Conservation (phyloP, 2,888 invertebrate genomes). For the Ectemnius cavifrons region DNA sequence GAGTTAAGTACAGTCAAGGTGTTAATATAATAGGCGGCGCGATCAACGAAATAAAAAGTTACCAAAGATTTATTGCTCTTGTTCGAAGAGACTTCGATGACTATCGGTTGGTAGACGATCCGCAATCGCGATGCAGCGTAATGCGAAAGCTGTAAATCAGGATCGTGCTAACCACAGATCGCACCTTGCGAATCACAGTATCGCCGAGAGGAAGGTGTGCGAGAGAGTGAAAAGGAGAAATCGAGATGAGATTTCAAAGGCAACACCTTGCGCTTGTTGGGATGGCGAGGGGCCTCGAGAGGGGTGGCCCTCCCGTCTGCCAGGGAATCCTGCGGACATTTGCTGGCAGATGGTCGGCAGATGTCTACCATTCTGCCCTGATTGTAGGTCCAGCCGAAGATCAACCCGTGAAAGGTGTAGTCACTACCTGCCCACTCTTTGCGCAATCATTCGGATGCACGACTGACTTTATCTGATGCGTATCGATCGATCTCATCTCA, state of each 20-base stretch:
- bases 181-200: conserved; percentile 32
- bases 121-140: background rate
- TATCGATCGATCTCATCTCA: conserved; percentile 18
- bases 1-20: too few species aligned
- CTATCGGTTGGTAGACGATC: too few species aligned
- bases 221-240: conserved; percentile 23
- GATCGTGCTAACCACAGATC: conserved; percentile 2
- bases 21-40: too few species aligned
- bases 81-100: too few species aligned
- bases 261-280: conserved; percentile 32
- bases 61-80: too few species aligned
- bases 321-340: conserved; percentile 53
- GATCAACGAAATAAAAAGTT: too few species aligned
- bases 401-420: conserved; percentile 59
- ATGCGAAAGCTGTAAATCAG: conserved; percentile 29
- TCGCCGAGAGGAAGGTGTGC: conserved; percentile 4
- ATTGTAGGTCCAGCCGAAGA: conserved; percentile 63
- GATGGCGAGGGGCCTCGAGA: conserved; percentile 24
- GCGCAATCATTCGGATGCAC: conserved; percentile 43
- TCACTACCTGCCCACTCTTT: conserved; percentile 36
- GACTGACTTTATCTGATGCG: conserved; percentile 47
- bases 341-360: conserved; percentile 71
- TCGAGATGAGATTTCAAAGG: conserved; percentile 27
- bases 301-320: conserved; percentile 41
- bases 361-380: conserved; percentile 67